Evolutionary conservation across 2,113 vertebrate species (phyloP), one percentile per base, ranked within the genome.

Genomic region (Scophthalmus maximus): DNA sequence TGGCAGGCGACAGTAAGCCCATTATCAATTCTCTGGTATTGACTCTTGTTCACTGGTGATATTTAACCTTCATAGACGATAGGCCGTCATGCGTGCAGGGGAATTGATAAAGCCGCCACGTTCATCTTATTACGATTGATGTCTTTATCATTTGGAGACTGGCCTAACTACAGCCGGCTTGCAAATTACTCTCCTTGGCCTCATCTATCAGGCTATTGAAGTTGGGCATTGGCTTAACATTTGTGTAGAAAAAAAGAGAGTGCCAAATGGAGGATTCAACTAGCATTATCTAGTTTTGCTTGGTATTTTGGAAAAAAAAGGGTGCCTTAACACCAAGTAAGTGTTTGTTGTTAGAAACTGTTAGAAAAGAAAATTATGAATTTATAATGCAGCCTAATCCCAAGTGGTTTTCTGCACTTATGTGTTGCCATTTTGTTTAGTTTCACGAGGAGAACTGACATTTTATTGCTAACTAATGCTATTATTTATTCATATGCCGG

Each of bases 21-120:
- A 65, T 83, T 88, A 90, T 91, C 87, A 92, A 89, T 91, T 89
- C 86, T 53, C 67, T 79, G 73, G 76, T 93, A 90, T 93, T 92
- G 92, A 92, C 89, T 91, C 78, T 83, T 56, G 60, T 90, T 92
- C 88, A 63, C 73, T 77, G 71, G 84, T 78, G 80, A 92, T 91
- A 91, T 92, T 92, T 91, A 92, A 90, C 91, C 89, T 93, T 88
- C 86, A 56, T 66, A 82, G 89, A 87, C 88, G 84, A 91, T 81
- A 75, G 87, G 55, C 71, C 46, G 49, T 52, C 69, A 57, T 55
- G 82, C 63, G 50, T 84, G 83, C 44, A 20, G 55, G 71, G 73
- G 85, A 88, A 90, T 90, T 90, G 87, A 87, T 86, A 85, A 85
- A 85, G 73, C 73, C 68, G 29, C 74, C 81, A 58, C 81, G 61